These are phyloP conservation scores for Patella ulyssiponensis DNA, from an alignment of 2,888 invertebrate genomes.

Conservation along the genomic window DNA sequence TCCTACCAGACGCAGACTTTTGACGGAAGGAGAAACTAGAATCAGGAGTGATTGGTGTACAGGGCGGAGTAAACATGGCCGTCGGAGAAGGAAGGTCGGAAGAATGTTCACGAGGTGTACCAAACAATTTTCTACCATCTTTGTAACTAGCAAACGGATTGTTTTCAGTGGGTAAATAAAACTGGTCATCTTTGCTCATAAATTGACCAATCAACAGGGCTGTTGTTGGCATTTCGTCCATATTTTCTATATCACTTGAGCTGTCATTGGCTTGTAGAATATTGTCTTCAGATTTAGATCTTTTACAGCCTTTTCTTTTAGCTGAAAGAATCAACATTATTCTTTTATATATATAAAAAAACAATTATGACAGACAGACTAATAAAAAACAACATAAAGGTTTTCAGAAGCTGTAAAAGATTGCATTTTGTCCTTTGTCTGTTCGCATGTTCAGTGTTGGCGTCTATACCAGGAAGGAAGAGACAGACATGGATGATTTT, in stretches of 20 bases:
- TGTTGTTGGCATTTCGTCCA: slow-evolving; percentile 21
- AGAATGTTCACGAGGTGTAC: slow-evolving; percentile 21
- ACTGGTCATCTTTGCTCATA: slow-evolving; percentile 78
- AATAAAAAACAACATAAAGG: too few species aligned
- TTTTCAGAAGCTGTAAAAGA: too few species aligned
- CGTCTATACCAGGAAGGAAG: too few species aligned
- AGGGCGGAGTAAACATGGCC: slow-evolving; percentile 62
- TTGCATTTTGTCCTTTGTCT: too few species aligned
- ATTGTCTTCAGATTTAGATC: slow-evolving; percentile 65
- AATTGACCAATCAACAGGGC: slow-evolving; percentile 73
- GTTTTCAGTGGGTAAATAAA: slow-evolving; percentile 66
- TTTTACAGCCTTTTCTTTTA: slow-evolving; percentile 43
- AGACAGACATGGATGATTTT: too few species aligned
- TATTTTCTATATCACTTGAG: slow-evolving; percentile 16
- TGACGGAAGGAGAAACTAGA: neutral
- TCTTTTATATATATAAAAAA: too few species aligned
- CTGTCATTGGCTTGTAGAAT: slow-evolving; percentile 57
- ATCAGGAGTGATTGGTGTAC: slow-evolving; percentile 50
- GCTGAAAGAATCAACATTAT: neutral
- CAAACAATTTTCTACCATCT: slow-evolving; percentile 62
- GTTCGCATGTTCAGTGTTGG: too few species aligned
- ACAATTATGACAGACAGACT: too few species aligned
- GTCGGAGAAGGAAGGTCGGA: slow-evolving; percentile 81
- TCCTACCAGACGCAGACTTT: slow-evolving; percentile 31
- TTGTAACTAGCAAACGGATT: slow-evolving; percentile 66